These are phyloP conservation scores for Orthosia cruda DNA, from an alignment of 2,888 invertebrate genomes.

Conservation along the genomic window DNA sequence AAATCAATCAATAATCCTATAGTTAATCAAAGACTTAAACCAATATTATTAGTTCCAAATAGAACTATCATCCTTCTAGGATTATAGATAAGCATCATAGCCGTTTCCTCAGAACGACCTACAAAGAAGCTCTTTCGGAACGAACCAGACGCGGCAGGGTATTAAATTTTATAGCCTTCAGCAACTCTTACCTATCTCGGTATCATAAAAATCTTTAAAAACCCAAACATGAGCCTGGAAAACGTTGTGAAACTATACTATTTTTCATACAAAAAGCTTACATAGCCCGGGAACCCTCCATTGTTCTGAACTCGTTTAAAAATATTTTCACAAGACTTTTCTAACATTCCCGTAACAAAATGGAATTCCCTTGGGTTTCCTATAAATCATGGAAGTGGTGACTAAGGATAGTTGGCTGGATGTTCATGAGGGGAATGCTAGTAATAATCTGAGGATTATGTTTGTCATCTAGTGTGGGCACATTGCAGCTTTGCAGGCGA, in stretches of 20 bases:
- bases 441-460: conserved; percentile 67
- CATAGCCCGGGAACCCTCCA: conserved; percentile 35
- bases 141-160: not conserved
- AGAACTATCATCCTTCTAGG: not conserved
- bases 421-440: conserved; percentile 63
- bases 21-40: not conserved
- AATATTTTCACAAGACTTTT: conserved; percentile 44
- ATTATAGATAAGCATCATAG: not conserved
- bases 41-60: not conserved
- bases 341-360: conserved; percentile 21
- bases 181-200: conserved; percentile 2
- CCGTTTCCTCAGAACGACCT: not conserved
- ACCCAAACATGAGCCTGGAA: conserved; percentile 14
- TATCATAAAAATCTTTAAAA: conserved; percentile 37
- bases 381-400: conserved; percentile 45
- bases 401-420: conserved; percentile 56
- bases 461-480: conserved; percentile 48
- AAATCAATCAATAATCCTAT: too few species aligned
- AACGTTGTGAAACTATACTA: conserved; percentile 20
- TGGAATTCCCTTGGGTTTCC: conserved; percentile 28
- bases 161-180: not conserved
- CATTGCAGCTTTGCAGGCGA: conserved; percentile 34
- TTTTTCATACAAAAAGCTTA: conserved; percentile 39
- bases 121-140: not conserved
- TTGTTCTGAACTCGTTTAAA: conserved; percentile 50